phyloP scores from a whole-genome alignment of 1,140 invertebrate species.

The Zaprionus vittiger region DNA sequence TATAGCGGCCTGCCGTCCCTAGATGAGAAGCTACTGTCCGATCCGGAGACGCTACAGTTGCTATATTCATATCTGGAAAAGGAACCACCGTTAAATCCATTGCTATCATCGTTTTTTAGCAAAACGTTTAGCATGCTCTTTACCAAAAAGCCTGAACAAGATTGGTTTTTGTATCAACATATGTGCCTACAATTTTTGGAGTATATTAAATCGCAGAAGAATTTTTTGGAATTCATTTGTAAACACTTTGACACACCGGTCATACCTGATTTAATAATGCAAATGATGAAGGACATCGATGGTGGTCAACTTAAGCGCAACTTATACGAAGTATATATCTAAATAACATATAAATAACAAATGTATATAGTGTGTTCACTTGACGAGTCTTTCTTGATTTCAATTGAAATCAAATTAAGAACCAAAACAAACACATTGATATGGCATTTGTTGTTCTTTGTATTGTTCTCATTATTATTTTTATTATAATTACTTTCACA shows the following conservation, averaged over 20 bases:
- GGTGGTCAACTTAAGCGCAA: slow-evolving; percentile 91
- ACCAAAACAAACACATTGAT: background rate
- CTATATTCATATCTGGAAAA: slow-evolving; percentile 95
- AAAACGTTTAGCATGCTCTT: slow-evolving; percentile 96
- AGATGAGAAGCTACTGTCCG: slow-evolving; percentile 93
- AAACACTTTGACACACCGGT: slow-evolving; percentile 97
- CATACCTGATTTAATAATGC: slow-evolving; percentile 96
- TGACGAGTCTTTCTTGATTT: slow-evolving; percentile 5
- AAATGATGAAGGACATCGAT: slow-evolving; percentile 94
- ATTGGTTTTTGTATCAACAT: slow-evolving; percentile 96
- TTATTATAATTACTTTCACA: slow-evolving; percentile 85
- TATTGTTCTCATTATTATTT: slow-evolving; percentile 4
- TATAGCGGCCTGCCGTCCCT: slow-evolving; percentile 91
- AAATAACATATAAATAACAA: background rate
- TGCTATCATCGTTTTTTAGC: slow-evolving; percentile 97
- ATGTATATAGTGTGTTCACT: background rate
- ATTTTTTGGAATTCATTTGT: slow-evolving; percentile 93
- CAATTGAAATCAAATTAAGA: background rate
- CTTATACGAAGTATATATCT: slow-evolving; percentile 90
- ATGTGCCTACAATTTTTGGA: slow-evolving; percentile 95
- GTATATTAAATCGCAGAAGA: slow-evolving; percentile 93
- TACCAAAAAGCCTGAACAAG: slow-evolving; percentile 89
- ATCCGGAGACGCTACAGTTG: slow-evolving; percentile 91
- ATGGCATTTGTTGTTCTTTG: no score
- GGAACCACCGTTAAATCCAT: slow-evolving; percentile 94